phyloP scores from a whole-genome alignment of 2,797 vertebrate species.

The Amphiprion clarkii region DNA sequence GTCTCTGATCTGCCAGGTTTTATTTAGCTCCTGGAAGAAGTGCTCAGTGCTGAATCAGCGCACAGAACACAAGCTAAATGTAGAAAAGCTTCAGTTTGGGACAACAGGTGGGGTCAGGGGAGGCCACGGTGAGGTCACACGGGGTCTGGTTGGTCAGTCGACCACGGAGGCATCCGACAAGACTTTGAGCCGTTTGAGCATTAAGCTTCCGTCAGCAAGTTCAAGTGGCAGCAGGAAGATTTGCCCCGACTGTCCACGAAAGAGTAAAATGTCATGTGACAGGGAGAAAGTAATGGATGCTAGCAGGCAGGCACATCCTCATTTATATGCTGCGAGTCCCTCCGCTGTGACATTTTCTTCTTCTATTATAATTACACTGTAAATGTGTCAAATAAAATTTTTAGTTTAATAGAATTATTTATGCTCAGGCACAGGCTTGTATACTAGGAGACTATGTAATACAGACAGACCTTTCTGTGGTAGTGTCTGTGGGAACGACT shows the following conservation, averaged over 20 bases:
- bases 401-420: slow-evolving; percentile 28
- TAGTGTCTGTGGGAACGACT: neutral
- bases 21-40: slow-evolving; percentile 18
- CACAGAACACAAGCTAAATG: slow-evolving; percentile 14
- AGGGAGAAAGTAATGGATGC: slow-evolving; percentile 36
- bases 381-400: slow-evolving; percentile 48
- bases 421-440: neutral
- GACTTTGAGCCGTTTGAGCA: slow-evolving; percentile 34
- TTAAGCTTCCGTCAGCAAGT: slow-evolving; percentile 47
- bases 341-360: slow-evolving; percentile 46
- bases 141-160: slow-evolving; percentile 17
- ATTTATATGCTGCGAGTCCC: slow-evolving; percentile 40
- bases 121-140: slow-evolving; percentile 21
- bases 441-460: neutral
- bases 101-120: slow-evolving; percentile 45
- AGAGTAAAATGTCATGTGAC: slow-evolving; percentile 59
- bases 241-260: slow-evolving; percentile 41
- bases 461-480: neutral
- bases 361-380: slow-evolving; percentile 43
- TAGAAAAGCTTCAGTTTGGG: slow-evolving; percentile 28
- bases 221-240: slow-evolving; percentile 35
- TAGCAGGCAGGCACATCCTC: slow-evolving; percentile 10
- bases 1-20: slow-evolving; percentile 10
- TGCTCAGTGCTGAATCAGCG: slow-evolving; percentile 31
- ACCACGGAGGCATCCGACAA: slow-evolving; percentile 11